Evolutionary conservation across 2,888 invertebrate species (phyloP), one percentile per base, ranked within the genome.

Genomic region (Philhelius pedissequus): DNA sequence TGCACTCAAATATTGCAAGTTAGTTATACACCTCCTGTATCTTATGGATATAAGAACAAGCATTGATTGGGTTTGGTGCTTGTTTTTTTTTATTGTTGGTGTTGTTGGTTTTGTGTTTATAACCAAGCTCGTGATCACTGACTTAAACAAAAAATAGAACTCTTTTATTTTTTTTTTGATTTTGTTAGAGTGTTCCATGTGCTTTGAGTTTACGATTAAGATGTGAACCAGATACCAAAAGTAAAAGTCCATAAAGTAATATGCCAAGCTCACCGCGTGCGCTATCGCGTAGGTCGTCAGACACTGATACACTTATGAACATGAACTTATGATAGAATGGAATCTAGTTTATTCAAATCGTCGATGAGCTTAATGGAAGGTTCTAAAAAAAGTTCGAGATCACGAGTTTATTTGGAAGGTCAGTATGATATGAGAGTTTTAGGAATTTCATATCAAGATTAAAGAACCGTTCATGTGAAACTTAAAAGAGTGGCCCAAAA

Each of bases 171-270:
- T 48, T 13, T 50, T 50, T 25, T n/a, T n/a, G n/a, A n/a, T 25
- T 50, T 25, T 50, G 27, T 30, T 43, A 11, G 35, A 48, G 48
- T 50, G 50, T 48, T 62, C 11, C 18, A 30, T 32, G 30, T 76
- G 70, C 30, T 62, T 56, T 70, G 70, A 45, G 69, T 80, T 70
- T 64, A 76, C 75, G 75, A 80, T 84, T 84, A 75, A 84, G 80
- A 84, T 84, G 84, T 80, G 84, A 84, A 70, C 68, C 48, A 79
- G 84, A 84, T 84, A 84, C 80, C 75, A 84, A 84, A 84, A 84
- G 84, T 84, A 84, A 84, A 84, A 84, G 84, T 84, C 60, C 71
- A 84, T 84, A 84, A 80, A 75, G 70, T 45, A 75, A 71, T 76
- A 74, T 40, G 25, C 22, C 22, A 58, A 38, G 15, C 50, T 30